These are phyloP conservation scores for Charaxes varanes DNA, from an alignment of 1,140 invertebrate genomes.

Conservation along the genomic window DNA sequence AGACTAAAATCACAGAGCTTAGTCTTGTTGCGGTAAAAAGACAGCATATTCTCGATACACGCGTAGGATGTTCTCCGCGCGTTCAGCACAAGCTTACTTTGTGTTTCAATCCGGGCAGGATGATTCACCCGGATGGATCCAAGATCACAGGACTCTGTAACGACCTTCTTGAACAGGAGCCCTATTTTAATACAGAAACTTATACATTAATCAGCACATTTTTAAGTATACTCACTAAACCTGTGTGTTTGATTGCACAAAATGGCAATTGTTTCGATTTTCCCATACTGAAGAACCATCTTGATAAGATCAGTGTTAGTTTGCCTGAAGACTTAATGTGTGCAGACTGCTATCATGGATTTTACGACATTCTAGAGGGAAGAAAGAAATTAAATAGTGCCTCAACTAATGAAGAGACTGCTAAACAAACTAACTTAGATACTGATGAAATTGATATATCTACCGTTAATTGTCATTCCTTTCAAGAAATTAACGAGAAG, in stretches of 20 bases:
- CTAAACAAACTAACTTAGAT: not conserved
- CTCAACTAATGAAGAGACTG: not conserved
- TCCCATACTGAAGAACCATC: constrained; percentile 54
- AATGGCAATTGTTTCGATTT: constrained; percentile 87
- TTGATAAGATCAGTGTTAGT: constrained; percentile 49
- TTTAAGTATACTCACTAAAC: constrained; percentile 67
- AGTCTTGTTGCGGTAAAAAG: constrained; percentile 74
- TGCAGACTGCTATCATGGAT: constrained; percentile 73
- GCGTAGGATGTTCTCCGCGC: constrained; percentile 66
- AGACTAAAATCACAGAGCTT: constrained; percentile 78
- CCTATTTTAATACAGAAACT: constrained; percentile 73
- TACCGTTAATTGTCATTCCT: constrained; percentile 13
- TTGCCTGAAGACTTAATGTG: constrained; percentile 73
- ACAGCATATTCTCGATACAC: constrained; percentile 60
- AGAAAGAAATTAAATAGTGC: constrained; percentile 10
- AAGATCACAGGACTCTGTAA: constrained; percentile 80
- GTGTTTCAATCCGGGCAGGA: constrained; percentile 76
- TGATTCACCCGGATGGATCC: constrained; percentile 63
- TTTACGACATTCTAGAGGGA: constrained; percentile 50
- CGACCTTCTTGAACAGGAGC: constrained; percentile 76
- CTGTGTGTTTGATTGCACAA: constrained; percentile 85
- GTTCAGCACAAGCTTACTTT: constrained; percentile 78
- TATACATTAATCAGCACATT: constrained; percentile 68
- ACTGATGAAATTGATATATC: constrained; percentile 18
- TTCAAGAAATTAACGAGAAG: constrained; percentile 38